Evolutionary conservation across 1,140 invertebrate genomes (phyloP), one percentile per base, ranked within the genome.

Genomic region (Aphelinus atriplicis): DNA sequence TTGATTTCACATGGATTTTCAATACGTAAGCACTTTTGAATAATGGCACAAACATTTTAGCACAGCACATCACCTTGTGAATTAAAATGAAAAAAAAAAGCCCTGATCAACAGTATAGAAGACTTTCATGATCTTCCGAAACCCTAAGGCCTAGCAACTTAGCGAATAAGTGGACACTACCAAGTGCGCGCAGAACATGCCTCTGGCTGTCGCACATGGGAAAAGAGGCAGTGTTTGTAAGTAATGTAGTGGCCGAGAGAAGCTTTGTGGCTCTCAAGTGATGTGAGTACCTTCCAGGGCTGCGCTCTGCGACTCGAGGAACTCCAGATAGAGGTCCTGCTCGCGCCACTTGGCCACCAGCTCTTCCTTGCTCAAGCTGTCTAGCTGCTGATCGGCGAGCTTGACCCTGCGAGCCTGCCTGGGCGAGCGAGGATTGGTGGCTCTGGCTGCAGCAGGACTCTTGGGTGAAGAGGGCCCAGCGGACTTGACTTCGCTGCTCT

Each of bases 281-380:
- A 85, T 85, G 84, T 87, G 83, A 85, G 83, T 89, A 88, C 88
- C 88, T 88, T 89, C 88, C 82, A 89, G 85, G 80, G 86, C 80
- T 84, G 87, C 81, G 78, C 84, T 80, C 77, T 89, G 87, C 67
- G 85, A 81, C 83, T 90, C 89, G 80, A 90, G 84, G 78, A 80
- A 84, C 78, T 90, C 89, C 80, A 89, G 80, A 84, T 90, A 90
- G 69, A 88, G 85, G 73, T 90, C 89, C 84, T 90, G 87, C 82
- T 89, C 88, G 73, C 84, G 84, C 89, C 89, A 90, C 78, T 89
- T 89, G 75, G 85, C 84, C 72, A 87, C 81, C 71, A 90, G 81
- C 76, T 90, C 89, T 65, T 90, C 89, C 83, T 87, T 90, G 57
- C 84, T 85, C 64, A 90, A 79, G 63, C 76, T 81, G 61, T 89